Conservation (phyloP, 2,888 invertebrate genomes). For the Glaucopsyche alexis region DNA sequence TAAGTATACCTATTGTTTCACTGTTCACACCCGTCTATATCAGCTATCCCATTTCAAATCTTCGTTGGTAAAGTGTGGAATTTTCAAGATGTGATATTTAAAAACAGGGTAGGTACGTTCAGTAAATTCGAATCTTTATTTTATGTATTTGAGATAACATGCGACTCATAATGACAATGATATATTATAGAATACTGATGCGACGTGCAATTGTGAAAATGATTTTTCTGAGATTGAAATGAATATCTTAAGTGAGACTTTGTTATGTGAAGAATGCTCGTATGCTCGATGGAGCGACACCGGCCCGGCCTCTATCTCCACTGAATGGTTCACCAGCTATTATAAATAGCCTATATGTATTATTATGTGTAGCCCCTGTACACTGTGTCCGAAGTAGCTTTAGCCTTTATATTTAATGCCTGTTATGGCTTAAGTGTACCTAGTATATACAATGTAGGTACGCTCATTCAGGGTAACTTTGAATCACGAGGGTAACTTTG, state of each 20-base stretch:
- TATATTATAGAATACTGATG: not conserved
- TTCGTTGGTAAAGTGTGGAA: no score
- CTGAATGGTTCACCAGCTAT: conserved; percentile 58
- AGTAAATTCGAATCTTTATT: no score
- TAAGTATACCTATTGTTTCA: not conserved
- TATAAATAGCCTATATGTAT: conserved; percentile 48
- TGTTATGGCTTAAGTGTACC: not conserved
- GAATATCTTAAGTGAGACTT: conserved; percentile 47
- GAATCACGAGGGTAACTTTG: no score
- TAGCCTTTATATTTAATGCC: not conserved
- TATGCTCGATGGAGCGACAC: conserved; percentile 67
- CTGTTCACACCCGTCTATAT: not conserved
- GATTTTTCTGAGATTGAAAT: conserved; percentile 39
- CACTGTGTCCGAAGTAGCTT: not conserved
- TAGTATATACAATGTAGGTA: no score
- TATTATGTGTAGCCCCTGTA: conserved; percentile 33
- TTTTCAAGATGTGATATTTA: no score
- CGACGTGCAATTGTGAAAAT: conserved; percentile 22
- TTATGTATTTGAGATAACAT: no score
- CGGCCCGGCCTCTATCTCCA: conserved; percentile 63
- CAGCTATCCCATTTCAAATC: no score
- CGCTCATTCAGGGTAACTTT: no score
- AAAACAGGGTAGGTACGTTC: no score
- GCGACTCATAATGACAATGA: no score
- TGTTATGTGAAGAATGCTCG: conserved; percentile 57